Evolutionary conservation across 2,888 invertebrate genomes (phyloP).

Genomic region (Anaspis maculata): DNA sequence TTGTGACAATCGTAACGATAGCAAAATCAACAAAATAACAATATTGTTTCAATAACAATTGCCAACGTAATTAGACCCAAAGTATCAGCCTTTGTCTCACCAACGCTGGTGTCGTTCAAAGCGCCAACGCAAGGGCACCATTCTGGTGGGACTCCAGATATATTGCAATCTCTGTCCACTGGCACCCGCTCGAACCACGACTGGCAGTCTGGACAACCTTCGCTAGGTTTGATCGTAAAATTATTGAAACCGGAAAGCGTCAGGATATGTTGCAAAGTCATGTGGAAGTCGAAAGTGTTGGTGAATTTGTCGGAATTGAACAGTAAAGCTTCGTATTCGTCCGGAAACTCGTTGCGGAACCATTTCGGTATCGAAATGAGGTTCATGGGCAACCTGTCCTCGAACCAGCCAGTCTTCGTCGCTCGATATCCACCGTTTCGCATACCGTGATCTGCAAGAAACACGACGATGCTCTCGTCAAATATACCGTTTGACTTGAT

Average conservation of each 20-base stretch:
- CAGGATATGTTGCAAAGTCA: conserved; percentile 4
- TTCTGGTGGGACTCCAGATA: neutral
- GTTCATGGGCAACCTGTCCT: conserved; percentile 4
- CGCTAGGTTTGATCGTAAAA: conserved; percentile 7
- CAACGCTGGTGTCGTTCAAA: neutral
- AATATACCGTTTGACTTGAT: conserved; percentile 52
- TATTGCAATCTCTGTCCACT: neutral
- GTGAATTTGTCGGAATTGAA: conserved; percentile 1
- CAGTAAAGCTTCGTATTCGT: neutral
- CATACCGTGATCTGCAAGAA: conserved; percentile 39
- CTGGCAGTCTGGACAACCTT: conserved; percentile 1
- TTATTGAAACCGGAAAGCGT: neutral
- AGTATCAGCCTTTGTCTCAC: no score
- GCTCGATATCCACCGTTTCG: conserved; percentile 1
- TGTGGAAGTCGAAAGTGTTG: conserved; percentile 1
- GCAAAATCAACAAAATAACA: no score
- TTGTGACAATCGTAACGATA: no score
- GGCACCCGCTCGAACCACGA: neutral
- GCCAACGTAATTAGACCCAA: no score
- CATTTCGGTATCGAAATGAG: neutral
- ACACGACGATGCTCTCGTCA: conserved; percentile 59
- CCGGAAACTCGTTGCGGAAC: conserved; percentile 1
- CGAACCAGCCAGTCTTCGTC: conserved; percentile 7
- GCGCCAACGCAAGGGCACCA: neutral
- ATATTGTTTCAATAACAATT: no score